phyloP scores from a whole-genome alignment of 2,888 invertebrate species.

The Cataglyphis livida region DNA sequence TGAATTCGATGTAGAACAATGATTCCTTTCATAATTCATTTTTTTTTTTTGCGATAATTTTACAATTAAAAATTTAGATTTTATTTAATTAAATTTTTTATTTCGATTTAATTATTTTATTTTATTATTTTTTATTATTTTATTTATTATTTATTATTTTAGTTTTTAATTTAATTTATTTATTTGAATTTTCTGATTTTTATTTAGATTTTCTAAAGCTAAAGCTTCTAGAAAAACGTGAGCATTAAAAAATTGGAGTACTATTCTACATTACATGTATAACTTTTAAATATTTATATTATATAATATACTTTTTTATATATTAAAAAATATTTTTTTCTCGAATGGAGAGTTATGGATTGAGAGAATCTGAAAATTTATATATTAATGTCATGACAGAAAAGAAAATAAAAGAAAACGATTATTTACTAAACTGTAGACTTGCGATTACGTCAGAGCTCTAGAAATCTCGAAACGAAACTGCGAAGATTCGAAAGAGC shows the following conservation, averaged over 20 bases:
- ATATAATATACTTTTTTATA: not conserved
- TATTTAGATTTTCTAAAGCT: not conserved
- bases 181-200: not conserved
- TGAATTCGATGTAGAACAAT: not conserved
- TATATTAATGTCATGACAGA: not conserved
- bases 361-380: not conserved
- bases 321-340: not conserved
- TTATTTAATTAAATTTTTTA: not conserved
- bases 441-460: constrained; percentile 2
- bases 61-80: not conserved
- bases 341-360: not conserved
- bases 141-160: no score
- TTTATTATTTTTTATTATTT: no score
- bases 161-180: no score
- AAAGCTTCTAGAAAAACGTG: not conserved
- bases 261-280: not conserved
- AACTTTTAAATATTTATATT: not conserved
- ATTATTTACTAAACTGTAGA: not conserved
- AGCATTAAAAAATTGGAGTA: not conserved
- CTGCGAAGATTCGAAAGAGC: constrained; percentile 7
- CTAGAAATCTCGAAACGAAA: not conserved
- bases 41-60: not conserved
- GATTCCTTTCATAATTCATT: not conserved
- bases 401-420: not conserved
- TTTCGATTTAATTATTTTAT: no score